phyloP scores from a whole-genome alignment of 2,113 vertebrate species.

The Rhombomys opimus region DNA sequence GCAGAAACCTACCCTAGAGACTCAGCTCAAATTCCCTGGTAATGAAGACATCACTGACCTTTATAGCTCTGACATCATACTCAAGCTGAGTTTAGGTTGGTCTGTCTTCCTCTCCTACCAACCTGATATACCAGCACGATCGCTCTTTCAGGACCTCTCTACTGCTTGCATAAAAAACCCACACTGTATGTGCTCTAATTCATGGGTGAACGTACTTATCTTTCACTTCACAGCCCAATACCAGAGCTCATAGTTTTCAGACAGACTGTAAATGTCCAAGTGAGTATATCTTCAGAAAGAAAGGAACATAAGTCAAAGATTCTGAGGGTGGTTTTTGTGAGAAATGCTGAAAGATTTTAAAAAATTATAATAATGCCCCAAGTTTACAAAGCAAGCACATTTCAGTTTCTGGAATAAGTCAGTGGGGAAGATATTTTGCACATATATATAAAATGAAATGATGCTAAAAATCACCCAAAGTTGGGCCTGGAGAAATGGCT shows the following conservation, averaged over 20 bases:
- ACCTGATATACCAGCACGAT: no score
- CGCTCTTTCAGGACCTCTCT: neutral
- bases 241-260: neutral
- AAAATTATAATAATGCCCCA: neutral
- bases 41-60: neutral
- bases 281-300: neutral
- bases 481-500: neutral
- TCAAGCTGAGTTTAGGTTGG: neutral
- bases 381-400: neutral
- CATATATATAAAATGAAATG: neutral
- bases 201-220: neutral
- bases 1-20: neutral
- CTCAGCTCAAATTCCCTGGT: neutral
- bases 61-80: neutral
- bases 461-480: neutral
- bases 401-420: conserved; percentile 4
- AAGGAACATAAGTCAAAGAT: neutral
- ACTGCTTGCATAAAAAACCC: no score
- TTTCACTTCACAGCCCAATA: neutral
- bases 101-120: neutral
- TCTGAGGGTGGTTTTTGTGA: neutral
- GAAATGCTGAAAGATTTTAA: neutral
- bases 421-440: neutral
- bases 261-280: neutral
- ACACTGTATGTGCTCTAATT: neutral